These are phyloP conservation scores for Euphydryas editha DNA, from an alignment of 2,888 invertebrate species.

Conservation along the genomic window DNA sequence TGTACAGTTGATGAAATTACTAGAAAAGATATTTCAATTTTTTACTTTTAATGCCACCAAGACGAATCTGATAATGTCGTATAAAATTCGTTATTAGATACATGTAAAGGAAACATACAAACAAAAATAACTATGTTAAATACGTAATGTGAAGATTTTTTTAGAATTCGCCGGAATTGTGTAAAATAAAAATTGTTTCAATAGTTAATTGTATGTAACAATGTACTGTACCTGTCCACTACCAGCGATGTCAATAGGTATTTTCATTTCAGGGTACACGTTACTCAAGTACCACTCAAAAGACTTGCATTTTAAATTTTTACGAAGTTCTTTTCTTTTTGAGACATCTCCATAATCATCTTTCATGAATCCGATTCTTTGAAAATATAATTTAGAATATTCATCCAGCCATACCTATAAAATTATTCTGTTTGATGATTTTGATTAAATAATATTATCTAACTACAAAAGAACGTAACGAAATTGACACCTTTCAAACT, in stretches of 20 bases:
- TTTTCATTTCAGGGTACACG: slow-evolving; percentile 97
- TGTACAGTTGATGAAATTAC: no score
- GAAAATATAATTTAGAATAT: slow-evolving; percentile 97
- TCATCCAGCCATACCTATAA: slow-evolving; percentile 95
- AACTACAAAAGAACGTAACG: not conserved
- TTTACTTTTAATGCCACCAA: no score
- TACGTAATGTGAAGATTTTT: no score
- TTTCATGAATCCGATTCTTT: slow-evolving; percentile 95
- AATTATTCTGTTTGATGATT: not conserved
- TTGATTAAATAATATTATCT: no score
- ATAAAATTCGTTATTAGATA: no score
- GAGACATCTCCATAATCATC: slow-evolving; percentile 96
- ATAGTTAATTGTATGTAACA: no score
- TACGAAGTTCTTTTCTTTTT: slow-evolving; percentile 89
- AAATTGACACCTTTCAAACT: not conserved
- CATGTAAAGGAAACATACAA: no score
- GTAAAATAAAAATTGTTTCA: not conserved
- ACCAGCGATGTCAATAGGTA: slow-evolving; percentile 96
- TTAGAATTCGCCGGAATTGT: not conserved
- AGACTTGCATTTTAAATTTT: slow-evolving; percentile 93
- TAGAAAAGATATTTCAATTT: no score
- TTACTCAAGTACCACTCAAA: slow-evolving; percentile 99
- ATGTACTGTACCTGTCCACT: slow-evolving; percentile 92
- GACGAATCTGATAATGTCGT: no score
- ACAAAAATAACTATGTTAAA: no score